phyloP scores from a whole-genome alignment of 2,888 invertebrate species.

The Latheticus oryzae region DNA sequence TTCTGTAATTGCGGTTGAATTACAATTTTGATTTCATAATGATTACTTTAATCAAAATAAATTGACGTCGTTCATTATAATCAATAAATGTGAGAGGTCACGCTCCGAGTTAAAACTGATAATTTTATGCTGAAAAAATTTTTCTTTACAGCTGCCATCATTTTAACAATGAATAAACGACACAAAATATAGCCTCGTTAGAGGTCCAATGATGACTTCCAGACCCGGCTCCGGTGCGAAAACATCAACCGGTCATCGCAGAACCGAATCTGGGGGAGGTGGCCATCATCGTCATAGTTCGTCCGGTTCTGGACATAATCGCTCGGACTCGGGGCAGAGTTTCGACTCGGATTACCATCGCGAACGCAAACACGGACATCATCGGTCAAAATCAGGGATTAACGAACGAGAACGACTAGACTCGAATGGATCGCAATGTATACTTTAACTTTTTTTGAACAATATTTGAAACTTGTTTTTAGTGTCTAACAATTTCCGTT shows the following conservation, averaged over 20 bases:
- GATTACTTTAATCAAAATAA: neutral
- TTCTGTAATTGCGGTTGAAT: neutral
- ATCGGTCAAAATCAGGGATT: slow-evolving; percentile 62
- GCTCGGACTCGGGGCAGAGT: slow-evolving; percentile 63
- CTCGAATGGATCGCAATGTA: slow-evolving; percentile 58
- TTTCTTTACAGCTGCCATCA: no score
- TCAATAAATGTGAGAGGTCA: no score
- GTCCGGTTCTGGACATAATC: slow-evolving; percentile 54
- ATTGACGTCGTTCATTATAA: no score
- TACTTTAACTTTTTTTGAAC: no score
- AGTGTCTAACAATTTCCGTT: slow-evolving; percentile 60
- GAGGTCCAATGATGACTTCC: slow-evolving; percentile 51
- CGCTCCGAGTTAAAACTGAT: no score
- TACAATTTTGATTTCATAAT: slow-evolving; percentile 1
- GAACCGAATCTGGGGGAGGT: slow-evolving; percentile 59
- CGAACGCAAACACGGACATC: slow-evolving; percentile 58
- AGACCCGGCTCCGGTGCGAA: slow-evolving; percentile 56
- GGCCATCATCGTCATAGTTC: slow-evolving; percentile 57
- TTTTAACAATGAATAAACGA: slow-evolving; percentile 30
- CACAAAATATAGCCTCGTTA: slow-evolving; percentile 27
- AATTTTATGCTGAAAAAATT: no score
- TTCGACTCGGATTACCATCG: slow-evolving; percentile 56
- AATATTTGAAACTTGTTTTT: no score
- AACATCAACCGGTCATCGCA: slow-evolving; percentile 56
- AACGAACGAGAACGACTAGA: slow-evolving; percentile 55